These are phyloP conservation scores for Chelmon rostratus DNA, from an alignment of 2,797 vertebrate genomes.

Conservation along the genomic window DNA sequence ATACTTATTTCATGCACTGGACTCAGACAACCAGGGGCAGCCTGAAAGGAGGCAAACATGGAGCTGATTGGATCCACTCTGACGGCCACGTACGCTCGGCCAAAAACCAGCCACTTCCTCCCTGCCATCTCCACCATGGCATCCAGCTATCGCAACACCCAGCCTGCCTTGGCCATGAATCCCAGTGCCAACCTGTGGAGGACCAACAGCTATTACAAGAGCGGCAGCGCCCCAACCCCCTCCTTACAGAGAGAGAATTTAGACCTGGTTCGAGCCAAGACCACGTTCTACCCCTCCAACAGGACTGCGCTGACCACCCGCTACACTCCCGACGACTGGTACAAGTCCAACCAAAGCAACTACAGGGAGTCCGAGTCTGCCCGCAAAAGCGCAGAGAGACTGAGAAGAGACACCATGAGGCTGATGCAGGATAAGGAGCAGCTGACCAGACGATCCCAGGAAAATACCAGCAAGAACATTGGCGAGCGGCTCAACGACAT, in stretches of 20 bases:
- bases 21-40: slow-evolving; percentile 19
- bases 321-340: slow-evolving; percentile 93
- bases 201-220: slow-evolving; percentile 88
- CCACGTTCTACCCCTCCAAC: slow-evolving; percentile 89
- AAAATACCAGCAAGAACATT: slow-evolving; percentile 89
- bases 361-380: slow-evolving; percentile 91
- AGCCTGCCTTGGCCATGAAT: slow-evolving; percentile 80
- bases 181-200: slow-evolving; percentile 88
- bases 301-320: slow-evolving; percentile 85
- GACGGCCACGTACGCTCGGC: slow-evolving; percentile 86
- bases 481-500: slow-evolving; percentile 92
- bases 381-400: slow-evolving; percentile 89
- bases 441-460: slow-evolving; percentile 88
- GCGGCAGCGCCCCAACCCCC: slow-evolving; percentile 76
- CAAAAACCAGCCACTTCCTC: slow-evolving; percentile 88
- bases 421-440: slow-evolving; percentile 93
- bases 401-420: slow-evolving; percentile 89
- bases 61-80: slow-evolving; percentile 90
- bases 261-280: slow-evolving; percentile 85
- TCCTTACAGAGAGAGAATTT: slow-evolving; percentile 81
- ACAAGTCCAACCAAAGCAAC: slow-evolving; percentile 90
- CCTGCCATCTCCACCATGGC: slow-evolving; percentile 90
- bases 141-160: slow-evolving; percentile 88
- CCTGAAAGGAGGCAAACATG: slow-evolving; percentile 76
- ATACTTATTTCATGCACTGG: background rate